phyloP scores from a whole-genome alignment of 2,888 invertebrate species.

The Leptinotarsa tumamoca region DNA sequence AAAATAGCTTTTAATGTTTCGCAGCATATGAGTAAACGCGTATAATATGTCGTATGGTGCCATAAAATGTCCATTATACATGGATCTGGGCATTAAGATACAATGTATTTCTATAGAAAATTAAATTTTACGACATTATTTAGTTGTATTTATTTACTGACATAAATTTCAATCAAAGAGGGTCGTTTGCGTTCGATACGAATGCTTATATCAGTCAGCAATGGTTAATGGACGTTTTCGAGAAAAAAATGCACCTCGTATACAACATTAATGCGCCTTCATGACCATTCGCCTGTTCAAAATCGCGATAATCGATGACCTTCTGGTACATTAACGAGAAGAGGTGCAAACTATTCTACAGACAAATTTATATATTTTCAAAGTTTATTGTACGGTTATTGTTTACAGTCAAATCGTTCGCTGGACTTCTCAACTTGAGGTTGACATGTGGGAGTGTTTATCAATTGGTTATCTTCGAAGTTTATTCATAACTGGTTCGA shows the following conservation, averaged over 20 bases:
- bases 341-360: constrained; percentile 4
- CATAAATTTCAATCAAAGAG: constrained; percentile 51
- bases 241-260: constrained; percentile 42
- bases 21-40: constrained; percentile 43
- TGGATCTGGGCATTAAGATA: constrained; percentile 57
- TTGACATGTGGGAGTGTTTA: background rate
- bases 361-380: constrained; percentile 24
- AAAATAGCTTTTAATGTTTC: constrained; percentile 44
- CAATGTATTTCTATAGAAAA: constrained; percentile 59
- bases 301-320: constrained; percentile 45
- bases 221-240: constrained; percentile 45
- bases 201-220: constrained; percentile 44
- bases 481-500: no score
- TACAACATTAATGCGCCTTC: constrained; percentile 40
- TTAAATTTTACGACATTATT: constrained; percentile 55
- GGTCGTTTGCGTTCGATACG: constrained; percentile 45
- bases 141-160: constrained; percentile 49
- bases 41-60: constrained; percentile 52
- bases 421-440: background rate
- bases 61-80: constrained; percentile 58
- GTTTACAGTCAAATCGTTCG: background rate
- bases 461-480: background rate
- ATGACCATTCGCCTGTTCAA: constrained; percentile 42
- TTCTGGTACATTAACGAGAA: constrained; percentile 35
- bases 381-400: constrained; percentile 14